A percentile compares a stretch with the other conserved stretches of the same genome.
phyloP scores from a whole-genome alignment of 2,797 vertebrate genomes.

The Orientallactaga sibirica region DNA sequence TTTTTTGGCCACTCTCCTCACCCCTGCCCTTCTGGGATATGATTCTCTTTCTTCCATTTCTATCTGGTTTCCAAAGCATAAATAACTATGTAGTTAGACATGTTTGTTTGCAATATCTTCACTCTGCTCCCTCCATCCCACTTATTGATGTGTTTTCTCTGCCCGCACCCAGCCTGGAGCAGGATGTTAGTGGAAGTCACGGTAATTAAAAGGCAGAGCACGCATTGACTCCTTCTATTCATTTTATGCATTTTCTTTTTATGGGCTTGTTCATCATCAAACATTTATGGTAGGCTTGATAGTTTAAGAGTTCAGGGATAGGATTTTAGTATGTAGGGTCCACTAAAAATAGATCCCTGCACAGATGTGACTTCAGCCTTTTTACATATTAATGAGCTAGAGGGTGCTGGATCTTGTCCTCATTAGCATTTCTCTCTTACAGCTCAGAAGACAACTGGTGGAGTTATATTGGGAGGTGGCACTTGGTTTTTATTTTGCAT shows the following conservation, averaged over 20 bases:
- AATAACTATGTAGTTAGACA: constrained; percentile 40
- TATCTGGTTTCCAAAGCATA: constrained; percentile 36
- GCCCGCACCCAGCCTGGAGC: constrained; percentile 60
- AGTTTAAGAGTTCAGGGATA: constrained; percentile 83
- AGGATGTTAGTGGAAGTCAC: constrained; percentile 68
- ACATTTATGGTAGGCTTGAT: constrained; percentile 86
- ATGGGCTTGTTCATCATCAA: constrained; percentile 85
- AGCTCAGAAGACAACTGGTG: constrained; percentile 31
- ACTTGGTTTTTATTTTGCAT: constrained; percentile 63
- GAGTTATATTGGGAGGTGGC: background rate
- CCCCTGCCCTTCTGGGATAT: background rate
- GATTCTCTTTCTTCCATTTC: background rate
- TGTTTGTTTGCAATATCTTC: constrained; percentile 52
- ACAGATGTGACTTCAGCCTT: constrained; percentile 81
- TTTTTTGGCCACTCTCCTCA: background rate
- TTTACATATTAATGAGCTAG: constrained; percentile 82
- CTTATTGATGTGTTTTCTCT: constrained; percentile 69
- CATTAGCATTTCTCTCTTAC: constrained; percentile 67
- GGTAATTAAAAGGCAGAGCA: constrained; percentile 87
- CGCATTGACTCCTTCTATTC: constrained; percentile 78
- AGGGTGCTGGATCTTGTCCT: constrained; percentile 62
- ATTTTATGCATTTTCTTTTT: constrained; percentile 85
- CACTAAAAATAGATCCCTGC: constrained; percentile 83
- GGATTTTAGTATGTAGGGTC: constrained; percentile 77
- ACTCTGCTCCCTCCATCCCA: background rate